Evolutionary conservation across 2,113 vertebrate genomes (phyloP).

Genomic region (Struthio camelus): DNA sequence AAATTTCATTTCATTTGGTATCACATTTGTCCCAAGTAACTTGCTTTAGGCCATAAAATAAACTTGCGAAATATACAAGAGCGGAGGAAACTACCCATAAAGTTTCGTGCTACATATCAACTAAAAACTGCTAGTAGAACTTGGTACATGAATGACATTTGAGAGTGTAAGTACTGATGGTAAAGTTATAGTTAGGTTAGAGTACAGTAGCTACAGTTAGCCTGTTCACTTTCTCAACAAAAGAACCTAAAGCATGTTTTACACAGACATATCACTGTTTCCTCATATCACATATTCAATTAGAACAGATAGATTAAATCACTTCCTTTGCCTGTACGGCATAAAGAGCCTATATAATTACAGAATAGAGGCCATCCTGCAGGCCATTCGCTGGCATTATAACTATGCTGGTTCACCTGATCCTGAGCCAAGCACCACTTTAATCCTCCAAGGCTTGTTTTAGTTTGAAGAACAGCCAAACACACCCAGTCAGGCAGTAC

Average conservation of each 20-base stretch:
- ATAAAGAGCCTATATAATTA: constrained; percentile 27
- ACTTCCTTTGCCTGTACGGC: constrained; percentile 15
- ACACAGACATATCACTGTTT: constrained; percentile 17
- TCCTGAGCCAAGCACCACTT: constrained; percentile 45
- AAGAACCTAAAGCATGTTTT: not conserved
- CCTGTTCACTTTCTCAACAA: not conserved
- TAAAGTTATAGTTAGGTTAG: not conserved
- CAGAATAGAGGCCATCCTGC: constrained; percentile 35
- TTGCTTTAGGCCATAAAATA: not conserved
- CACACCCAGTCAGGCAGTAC: constrained; percentile 27
- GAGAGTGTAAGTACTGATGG: not conserved
- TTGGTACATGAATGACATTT: not conserved
- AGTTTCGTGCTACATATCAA: not conserved
- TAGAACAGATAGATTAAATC: constrained; percentile 51
- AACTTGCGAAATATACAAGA: not conserved
- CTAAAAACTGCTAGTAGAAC: not conserved
- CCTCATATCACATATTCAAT: constrained; percentile 35
- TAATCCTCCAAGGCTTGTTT: constrained; percentile 46
- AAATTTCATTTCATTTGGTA: not conserved
- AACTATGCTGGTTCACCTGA: constrained; percentile 57
- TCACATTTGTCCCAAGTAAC: not conserved
- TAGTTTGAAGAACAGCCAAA: constrained; percentile 48
- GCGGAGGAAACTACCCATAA: not conserved
- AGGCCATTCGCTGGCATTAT: constrained; percentile 43
- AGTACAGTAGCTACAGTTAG: not conserved